These are phyloP conservation scores for Idris sp. DNA, from an alignment of 1,140 invertebrate genomes.

Conservation along the genomic window DNA sequence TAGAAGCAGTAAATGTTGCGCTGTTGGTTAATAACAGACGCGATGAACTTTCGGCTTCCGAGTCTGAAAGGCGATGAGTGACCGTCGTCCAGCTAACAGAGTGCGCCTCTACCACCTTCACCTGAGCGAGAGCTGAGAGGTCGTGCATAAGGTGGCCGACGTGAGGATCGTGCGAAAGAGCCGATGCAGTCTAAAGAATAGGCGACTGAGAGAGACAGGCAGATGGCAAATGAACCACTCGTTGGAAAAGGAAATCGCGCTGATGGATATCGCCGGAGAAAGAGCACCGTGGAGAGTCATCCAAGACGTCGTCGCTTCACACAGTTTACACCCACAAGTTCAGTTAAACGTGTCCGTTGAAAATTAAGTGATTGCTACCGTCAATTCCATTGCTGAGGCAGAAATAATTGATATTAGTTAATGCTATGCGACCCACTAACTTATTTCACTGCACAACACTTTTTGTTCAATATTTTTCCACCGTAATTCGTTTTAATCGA, in stretches of 20 bases:
- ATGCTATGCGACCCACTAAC: slow-evolving; percentile 45
- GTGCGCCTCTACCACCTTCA: slow-evolving; percentile 57
- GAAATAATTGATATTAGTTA: slow-evolving; percentile 47
- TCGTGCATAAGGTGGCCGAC: slow-evolving; percentile 75
- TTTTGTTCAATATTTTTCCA: slow-evolving; percentile 3
- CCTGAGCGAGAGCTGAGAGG: slow-evolving; percentile 65
- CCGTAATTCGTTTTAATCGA: slow-evolving; percentile 8
- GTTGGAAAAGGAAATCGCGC: slow-evolving; percentile 52
- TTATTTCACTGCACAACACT: slow-evolving; percentile 11
- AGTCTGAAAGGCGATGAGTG: slow-evolving; percentile 66
- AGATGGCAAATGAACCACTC: slow-evolving; percentile 42
- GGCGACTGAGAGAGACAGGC: slow-evolving; percentile 55
- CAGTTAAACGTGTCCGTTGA: slow-evolving; percentile 44
- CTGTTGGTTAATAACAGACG: slow-evolving; percentile 62
- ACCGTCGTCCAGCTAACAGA: slow-evolving; percentile 70
- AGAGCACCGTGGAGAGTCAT: slow-evolving; percentile 52
- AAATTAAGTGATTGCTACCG: slow-evolving; percentile 62
- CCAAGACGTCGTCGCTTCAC: slow-evolving; percentile 60
- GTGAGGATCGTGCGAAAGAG: slow-evolving; percentile 76
- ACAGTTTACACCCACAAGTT: slow-evolving; percentile 52
- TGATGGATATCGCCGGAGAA: slow-evolving; percentile 58
- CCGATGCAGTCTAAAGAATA: slow-evolving; percentile 42
- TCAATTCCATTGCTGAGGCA: slow-evolving; percentile 13
- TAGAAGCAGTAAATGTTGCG: slow-evolving; percentile 26
- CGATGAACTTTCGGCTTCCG: slow-evolving; percentile 73